A percentile compares a stretch with the other conserved stretches of the same genome.
Evolutionary conservation across 2,113 vertebrate genomes (phyloP).

Genomic region (Corynorhinus townsendii): DNA sequence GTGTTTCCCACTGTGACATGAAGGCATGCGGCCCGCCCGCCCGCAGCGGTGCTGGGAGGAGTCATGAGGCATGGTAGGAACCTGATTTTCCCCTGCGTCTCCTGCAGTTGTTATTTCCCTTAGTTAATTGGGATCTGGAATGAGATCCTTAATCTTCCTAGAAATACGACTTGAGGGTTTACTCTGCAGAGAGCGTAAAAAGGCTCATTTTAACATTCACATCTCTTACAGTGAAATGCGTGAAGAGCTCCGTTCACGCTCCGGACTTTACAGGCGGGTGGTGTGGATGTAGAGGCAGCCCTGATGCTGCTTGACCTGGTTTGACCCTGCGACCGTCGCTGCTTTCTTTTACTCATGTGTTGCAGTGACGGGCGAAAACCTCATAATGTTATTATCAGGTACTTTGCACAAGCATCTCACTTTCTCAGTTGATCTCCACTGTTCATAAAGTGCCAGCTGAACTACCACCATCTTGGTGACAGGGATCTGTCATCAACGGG

Average conservation of each 20-base stretch:
- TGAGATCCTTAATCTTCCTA: slow-evolving; percentile 29
- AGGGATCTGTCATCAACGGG: neutral
- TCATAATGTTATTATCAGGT: neutral
- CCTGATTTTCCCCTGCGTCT: neutral
- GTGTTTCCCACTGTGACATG: neutral
- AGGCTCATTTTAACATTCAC: slow-evolving; percentile 1
- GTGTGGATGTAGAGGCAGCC: neutral
- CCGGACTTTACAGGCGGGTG: neutral
- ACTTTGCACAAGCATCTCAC: neutral
- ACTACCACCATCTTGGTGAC: neutral
- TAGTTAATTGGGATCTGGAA: slow-evolving; percentile 5
- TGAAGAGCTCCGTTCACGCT: neutral
- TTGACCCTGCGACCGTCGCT: neutral
- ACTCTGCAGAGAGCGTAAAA: neutral
- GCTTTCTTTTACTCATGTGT: neutral
- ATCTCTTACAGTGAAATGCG: neutral
- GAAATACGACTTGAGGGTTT: neutral
- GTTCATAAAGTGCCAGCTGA: neutral
- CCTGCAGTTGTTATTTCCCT: neutral
- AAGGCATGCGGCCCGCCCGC: fast-evolving
- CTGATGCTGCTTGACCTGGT: neutral
- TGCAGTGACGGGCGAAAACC: neutral
- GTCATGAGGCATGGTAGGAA: neutral
- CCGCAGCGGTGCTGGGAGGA: neutral
- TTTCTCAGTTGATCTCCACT: neutral